Evolutionary conservation across 2,888 invertebrate genomes (phyloP).

Genomic region (Diarsia rubi): DNA sequence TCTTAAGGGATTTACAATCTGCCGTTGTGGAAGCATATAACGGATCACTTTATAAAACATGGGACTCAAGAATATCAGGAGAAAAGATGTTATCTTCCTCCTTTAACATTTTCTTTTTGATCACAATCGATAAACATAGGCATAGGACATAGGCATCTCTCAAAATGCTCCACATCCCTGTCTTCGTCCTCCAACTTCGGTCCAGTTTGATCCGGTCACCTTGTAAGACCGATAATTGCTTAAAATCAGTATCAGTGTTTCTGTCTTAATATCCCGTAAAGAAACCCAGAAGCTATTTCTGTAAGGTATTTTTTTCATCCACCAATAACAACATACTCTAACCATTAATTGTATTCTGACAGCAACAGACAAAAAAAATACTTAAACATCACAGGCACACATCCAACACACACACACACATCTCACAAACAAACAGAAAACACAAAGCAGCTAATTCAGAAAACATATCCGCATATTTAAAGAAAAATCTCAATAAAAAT

Average conservation of each 20-base stretch:
- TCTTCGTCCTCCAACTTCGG: background rate
- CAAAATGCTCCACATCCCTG: background rate
- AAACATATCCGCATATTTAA: conserved; percentile 53
- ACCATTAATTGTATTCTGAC: background rate
- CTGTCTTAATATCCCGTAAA: background rate
- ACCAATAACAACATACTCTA: background rate
- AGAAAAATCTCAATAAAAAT: conserved; percentile 73
- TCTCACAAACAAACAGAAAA: conserved; percentile 32
- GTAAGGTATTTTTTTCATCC: background rate
- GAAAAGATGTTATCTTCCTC: background rate
- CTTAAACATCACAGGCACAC: background rate
- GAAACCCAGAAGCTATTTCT: background rate
- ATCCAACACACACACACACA: background rate
- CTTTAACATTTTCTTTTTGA: too few species aligned
- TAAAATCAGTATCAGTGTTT: background rate
- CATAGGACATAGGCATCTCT: background rate
- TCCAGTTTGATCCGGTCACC: background rate
- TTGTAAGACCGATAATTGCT: background rate
- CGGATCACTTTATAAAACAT: background rate
- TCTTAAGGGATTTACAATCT: too few species aligned
- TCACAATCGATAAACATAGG: too few species aligned
- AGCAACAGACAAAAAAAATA: background rate
- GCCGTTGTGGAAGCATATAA: too few species aligned
- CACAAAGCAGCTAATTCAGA: conserved; percentile 40
- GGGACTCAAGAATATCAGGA: background rate